Evolutionary conservation across 2,113 vertebrate species (phyloP).

Genomic region (Pseudorasbora parva): DNA sequence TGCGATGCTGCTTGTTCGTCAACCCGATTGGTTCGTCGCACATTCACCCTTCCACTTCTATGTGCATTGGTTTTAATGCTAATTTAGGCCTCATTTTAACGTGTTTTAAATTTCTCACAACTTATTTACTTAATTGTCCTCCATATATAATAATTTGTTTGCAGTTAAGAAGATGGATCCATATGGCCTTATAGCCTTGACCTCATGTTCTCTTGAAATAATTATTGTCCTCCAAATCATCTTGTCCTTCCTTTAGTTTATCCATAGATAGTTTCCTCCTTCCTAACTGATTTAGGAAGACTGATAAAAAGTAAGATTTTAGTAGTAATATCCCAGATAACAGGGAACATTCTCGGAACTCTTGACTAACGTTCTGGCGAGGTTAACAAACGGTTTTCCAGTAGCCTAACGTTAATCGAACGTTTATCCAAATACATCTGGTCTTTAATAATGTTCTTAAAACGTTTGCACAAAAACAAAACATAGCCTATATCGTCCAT

Average conservation of each 20-base stretch:
- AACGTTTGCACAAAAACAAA: no score
- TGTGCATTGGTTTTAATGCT: not conserved
- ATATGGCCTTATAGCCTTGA: slow-evolving; percentile 15
- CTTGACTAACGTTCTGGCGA: no score
- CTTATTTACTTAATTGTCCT: not conserved
- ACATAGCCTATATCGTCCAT: no score
- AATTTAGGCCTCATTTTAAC: no score
- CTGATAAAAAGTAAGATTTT: not conserved
- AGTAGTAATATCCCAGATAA: not conserved
- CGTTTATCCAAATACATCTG: no score
- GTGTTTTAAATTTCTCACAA: no score
- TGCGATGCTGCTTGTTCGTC: not conserved
- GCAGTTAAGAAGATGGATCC: not conserved
- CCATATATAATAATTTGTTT: not conserved
- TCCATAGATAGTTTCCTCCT: not conserved
- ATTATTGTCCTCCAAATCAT: not conserved
- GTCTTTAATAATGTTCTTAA: no score
- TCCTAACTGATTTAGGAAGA: not conserved
- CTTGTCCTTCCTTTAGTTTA: not conserved
- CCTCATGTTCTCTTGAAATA: not conserved
- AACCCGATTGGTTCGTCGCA: no score
- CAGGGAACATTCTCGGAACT: no score
- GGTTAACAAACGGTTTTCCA: no score
- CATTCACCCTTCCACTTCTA: not conserved
- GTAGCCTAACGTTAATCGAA: no score